Percentiles rank a stretch among this genome's conserved stretches.
Conservation (phyloP, 2,113 vertebrate genomes). For the Scalopus aquaticus region DNA sequence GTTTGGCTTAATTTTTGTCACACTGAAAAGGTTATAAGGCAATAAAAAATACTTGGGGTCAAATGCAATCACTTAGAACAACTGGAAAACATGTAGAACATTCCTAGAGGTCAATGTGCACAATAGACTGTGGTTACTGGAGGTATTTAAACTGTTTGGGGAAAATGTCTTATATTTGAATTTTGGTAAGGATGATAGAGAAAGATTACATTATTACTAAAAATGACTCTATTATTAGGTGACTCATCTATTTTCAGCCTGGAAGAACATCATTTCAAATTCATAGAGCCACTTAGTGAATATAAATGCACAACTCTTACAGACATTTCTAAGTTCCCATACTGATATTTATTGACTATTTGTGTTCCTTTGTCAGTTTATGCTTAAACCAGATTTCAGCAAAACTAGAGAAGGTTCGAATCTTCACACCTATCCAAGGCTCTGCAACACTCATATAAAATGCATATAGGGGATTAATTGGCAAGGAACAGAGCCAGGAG, state of each 20-base stretch:
- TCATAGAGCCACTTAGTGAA: neutral
- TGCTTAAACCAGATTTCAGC: neutral
- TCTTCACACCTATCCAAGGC: neutral
- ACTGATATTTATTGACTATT: constrained; percentile 30
- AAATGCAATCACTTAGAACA: neutral
- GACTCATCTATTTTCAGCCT: constrained; percentile 14
- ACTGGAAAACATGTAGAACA: neutral
- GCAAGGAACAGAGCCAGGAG: constrained; percentile 33
- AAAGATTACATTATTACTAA: constrained; percentile 4
- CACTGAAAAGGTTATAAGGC: constrained; percentile 6
- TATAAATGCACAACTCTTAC: neutral
- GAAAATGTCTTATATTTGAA: constrained; percentile 7
- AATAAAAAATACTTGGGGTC: constrained; percentile 3
- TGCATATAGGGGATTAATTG: constrained; percentile 33
- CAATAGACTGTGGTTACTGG: neutral
- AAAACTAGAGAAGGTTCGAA: neutral
- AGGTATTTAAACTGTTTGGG: constrained; percentile 19
- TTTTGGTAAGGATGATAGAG: neutral
- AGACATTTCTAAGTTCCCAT: neutral
- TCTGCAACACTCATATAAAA: constrained; percentile 15
- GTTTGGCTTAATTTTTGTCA: constrained; percentile 66
- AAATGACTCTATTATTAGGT: neutral
- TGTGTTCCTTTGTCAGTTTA: neutral
- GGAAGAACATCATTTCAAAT: constrained; percentile 1
- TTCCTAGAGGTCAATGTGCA: neutral